phyloP scores from a whole-genome alignment of 92 coral and sea anemone genomes.

The Actinernus sp. region DNA sequence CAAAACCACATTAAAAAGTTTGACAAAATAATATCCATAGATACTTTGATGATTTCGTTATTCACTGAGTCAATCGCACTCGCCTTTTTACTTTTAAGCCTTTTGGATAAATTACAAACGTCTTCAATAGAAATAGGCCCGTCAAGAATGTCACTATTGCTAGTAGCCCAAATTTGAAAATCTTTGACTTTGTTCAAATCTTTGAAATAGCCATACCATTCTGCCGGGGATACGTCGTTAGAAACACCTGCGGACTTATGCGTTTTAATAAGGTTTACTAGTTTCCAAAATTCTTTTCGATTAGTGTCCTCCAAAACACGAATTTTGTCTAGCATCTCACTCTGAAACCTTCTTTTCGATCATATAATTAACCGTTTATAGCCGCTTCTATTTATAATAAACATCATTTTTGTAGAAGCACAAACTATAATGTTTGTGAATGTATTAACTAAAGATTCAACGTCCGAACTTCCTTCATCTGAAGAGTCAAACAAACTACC shows the following conservation, averaged over 20 bases:
- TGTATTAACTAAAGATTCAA: background rate
- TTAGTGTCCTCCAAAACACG: conserved; percentile 4
- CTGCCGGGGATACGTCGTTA: background rate
- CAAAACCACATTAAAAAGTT: conserved; percentile 15
- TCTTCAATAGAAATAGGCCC: conserved; percentile 20
- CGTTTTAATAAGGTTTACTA: conserved; percentile 12
- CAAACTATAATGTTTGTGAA: too few species aligned
- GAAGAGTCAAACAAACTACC: too few species aligned
- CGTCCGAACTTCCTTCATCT: too few species aligned
- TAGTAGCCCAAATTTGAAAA: conserved; percentile 9
- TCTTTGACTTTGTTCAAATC: conserved; percentile 19
- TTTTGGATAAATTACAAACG: conserved; percentile 9
- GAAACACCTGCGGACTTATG: background rate
- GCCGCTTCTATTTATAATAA: conserved; percentile 9
- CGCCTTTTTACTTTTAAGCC: conserved; percentile 12
- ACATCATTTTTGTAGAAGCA: background rate
- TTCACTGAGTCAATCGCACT: conserved; percentile 27
- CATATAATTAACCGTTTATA: conserved; percentile 10
- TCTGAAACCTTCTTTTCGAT: conserved; percentile 11
- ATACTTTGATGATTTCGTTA: conserved; percentile 29
- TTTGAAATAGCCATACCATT: conserved; percentile 24
- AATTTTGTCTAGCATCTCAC: conserved; percentile 18
- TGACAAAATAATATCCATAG: conserved; percentile 3
- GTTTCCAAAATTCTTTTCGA: conserved; percentile 35
- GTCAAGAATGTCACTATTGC: conserved; percentile 5